phyloP scores from a whole-genome alignment of 2,113 vertebrate species.

The Pseudolaguvia tuberculata region DNA sequence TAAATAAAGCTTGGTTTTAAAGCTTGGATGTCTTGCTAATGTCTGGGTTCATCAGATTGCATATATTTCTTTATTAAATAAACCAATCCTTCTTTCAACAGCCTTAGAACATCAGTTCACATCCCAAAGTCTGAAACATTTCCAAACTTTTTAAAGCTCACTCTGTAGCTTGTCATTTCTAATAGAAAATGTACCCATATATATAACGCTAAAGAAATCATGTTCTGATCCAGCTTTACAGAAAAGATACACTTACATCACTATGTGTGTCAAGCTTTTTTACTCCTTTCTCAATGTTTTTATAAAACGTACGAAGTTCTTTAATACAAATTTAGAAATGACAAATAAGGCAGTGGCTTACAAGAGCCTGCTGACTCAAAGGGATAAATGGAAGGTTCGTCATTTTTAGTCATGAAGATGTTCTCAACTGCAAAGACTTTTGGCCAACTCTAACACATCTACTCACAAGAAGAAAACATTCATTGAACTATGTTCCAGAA shows the following conservation, averaged over 20 bases:
- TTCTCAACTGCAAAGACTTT: background rate
- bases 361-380: background rate
- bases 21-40: background rate
- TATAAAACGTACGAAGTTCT: background rate
- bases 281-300: background rate
- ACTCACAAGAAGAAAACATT: background rate
- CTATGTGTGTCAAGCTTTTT: background rate
- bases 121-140: background rate
- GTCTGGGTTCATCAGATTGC: background rate
- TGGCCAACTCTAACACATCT: background rate
- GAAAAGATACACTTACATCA: background rate
- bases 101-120: constrained; percentile 26
- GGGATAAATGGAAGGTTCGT: background rate
- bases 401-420: background rate
- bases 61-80: constrained; percentile 17
- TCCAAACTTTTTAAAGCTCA: background rate
- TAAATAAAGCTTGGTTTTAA: background rate
- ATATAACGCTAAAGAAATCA: background rate
- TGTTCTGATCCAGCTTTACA: background rate
- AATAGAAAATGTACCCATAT: background rate
- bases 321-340: background rate
- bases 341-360: background rate
- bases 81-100: constrained; percentile 34
- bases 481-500: background rate
- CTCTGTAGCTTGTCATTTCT: background rate